A percentile compares a stretch with the other conserved stretches of the same genome.
Conservation (phyloP, 1,140 invertebrate genomes). For the Antheraea pernyi region DNA sequence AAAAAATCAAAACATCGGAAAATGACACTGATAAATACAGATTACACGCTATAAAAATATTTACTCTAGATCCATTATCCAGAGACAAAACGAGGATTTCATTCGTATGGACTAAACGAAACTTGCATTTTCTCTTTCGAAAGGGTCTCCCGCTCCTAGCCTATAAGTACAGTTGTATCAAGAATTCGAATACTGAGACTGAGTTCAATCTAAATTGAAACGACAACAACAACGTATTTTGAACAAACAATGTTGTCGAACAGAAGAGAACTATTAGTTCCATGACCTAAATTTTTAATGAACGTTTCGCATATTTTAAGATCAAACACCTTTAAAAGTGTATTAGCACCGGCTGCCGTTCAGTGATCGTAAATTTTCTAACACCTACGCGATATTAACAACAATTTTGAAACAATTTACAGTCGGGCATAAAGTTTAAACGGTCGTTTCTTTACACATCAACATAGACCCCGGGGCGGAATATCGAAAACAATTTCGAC, state of each 20-base stretch:
- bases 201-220: background rate
- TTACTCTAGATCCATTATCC: too few species aligned
- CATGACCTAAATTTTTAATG: slow-evolving; percentile 17
- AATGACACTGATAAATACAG: too few species aligned
- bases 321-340: slow-evolving; percentile 10
- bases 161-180: too few species aligned
- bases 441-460: slow-evolving; percentile 6
- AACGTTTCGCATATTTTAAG: slow-evolving; percentile 11
- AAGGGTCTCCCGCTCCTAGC: too few species aligned
- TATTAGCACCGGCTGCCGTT: background rate
- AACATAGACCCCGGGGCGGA: background rate
- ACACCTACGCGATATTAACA: slow-evolving; percentile 11
- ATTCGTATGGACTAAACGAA: too few species aligned
- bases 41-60: too few species aligned
- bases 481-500: background rate
- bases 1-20: too few species aligned
- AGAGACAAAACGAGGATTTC: too few species aligned
- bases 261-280: slow-evolving; percentile 2
- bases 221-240: background rate
- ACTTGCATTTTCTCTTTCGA: too few species aligned
- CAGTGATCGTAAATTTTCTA: background rate
- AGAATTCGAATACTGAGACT: too few species aligned
- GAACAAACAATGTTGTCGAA: background rate
- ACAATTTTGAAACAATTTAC: slow-evolving; percentile 17
- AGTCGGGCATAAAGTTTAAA: slow-evolving; percentile 6